Conservation (phyloP, 1,140 invertebrate species). For the Anastrepha ludens region DNA sequence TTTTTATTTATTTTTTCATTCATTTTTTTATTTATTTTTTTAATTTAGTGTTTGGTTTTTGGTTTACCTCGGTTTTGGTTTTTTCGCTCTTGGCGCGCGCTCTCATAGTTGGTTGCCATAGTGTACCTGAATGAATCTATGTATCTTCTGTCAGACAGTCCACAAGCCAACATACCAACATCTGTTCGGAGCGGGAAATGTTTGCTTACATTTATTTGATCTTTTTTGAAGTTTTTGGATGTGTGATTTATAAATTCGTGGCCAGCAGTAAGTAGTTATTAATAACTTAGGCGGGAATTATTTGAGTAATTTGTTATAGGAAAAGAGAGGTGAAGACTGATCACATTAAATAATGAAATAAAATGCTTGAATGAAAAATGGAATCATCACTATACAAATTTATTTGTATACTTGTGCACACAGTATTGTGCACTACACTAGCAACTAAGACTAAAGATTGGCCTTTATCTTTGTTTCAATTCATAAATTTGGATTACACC, state of each 20-base stretch:
- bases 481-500: no score
- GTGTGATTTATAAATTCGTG: background rate
- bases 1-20: background rate
- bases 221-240: background rate
- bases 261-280: background rate
- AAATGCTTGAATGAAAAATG: no score
- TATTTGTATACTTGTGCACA: no score
- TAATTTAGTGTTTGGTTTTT: background rate
- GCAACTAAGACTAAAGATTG: no score
- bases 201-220: background rate
- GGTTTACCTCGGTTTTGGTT: background rate
- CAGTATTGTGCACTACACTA: no score
- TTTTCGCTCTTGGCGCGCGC: background rate
- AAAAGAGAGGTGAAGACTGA: no score
- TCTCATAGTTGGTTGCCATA: slow-evolving; percentile 1
- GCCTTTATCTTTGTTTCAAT: no score
- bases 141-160: background rate
- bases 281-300: background rate
- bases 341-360: no score
- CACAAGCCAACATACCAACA: slow-evolving; percentile 14
- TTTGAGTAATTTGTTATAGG: background rate
- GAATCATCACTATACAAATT: no score
- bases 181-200: slow-evolving; percentile 11
- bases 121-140: background rate
- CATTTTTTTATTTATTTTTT: background rate